phyloP scores from a whole-genome alignment of 1,140 invertebrate genomes.

The Oncopeltus fasciatus region DNA sequence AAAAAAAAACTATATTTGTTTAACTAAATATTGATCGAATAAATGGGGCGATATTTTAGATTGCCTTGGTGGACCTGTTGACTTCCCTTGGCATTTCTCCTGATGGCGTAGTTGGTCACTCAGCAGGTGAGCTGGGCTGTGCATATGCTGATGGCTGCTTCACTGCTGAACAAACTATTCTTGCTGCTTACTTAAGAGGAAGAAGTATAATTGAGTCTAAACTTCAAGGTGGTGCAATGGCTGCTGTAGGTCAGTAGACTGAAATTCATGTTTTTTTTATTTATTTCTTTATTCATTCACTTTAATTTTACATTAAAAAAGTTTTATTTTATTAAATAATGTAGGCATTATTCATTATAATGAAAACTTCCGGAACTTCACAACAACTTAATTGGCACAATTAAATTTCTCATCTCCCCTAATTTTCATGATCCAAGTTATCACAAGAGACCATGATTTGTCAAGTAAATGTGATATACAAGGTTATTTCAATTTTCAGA shows the following conservation, averaged over 20 bases:
- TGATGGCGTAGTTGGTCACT: constrained; percentile 91
- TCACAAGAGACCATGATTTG: too few relatives aligned
- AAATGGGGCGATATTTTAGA: too few relatives aligned
- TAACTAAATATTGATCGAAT: too few relatives aligned
- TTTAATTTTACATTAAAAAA: neutral
- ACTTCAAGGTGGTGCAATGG: constrained; percentile 39
- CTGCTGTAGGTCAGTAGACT: constrained; percentile 34
- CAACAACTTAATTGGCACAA: too few relatives aligned
- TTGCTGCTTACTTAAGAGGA: constrained; percentile 85
- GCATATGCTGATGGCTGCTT: constrained; percentile 92
- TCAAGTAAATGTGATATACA: too few relatives aligned
- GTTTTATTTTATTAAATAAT: neutral
- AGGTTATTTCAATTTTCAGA: too few relatives aligned
- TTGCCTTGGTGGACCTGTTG: constrained; percentile 81
- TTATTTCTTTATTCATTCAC: too few relatives aligned
- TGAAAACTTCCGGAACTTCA: too few relatives aligned
- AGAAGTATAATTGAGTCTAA: constrained; percentile 67
- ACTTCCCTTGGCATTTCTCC: constrained; percentile 59
- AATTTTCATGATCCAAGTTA: too few relatives aligned
- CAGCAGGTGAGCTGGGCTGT: constrained; percentile 86
- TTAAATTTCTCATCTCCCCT: too few relatives aligned
- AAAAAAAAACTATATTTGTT: too few relatives aligned
- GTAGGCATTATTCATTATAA: too few relatives aligned
- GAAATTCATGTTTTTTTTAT: neutral
- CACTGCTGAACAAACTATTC: constrained; percentile 79